phyloP scores from a whole-genome alignment of 2,113 vertebrate genomes.

The Nasalis larvatus region DNA sequence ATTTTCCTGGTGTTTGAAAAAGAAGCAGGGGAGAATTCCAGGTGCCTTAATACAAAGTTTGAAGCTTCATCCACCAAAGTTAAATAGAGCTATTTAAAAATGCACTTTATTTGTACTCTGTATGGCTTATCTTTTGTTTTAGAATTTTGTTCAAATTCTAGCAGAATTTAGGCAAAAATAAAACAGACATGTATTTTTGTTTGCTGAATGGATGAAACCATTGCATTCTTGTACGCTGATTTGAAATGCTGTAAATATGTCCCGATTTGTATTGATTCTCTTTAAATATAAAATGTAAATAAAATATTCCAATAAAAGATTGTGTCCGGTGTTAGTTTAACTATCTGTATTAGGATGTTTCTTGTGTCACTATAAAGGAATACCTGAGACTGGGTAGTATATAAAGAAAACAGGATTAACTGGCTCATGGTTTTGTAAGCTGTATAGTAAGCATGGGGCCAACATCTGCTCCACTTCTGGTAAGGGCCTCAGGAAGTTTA shows the following conservation, averaged over 20 bases:
- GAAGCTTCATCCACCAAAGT: constrained; percentile 80
- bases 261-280: constrained; percentile 85
- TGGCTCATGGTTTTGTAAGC: too few species aligned
- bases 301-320: constrained; percentile 84
- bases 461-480: too few species aligned
- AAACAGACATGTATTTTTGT: constrained; percentile 72
- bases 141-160: constrained; percentile 72
- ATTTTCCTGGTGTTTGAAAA: constrained; percentile 69
- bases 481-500: too few species aligned
- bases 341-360: not conserved
- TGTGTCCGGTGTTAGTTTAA: constrained; percentile 48
- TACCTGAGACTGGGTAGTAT: too few species aligned
- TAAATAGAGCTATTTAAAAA: constrained; percentile 81
- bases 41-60: constrained; percentile 77
- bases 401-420: too few species aligned
- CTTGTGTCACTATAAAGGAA: too few species aligned
- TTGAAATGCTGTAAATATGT: constrained; percentile 86
- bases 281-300: constrained; percentile 89
- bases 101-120: constrained; percentile 86
- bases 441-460: too few species aligned
- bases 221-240: constrained; percentile 78
- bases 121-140: constrained; percentile 78
- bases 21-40: constrained; percentile 63
- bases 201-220: constrained; percentile 76
- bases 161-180: constrained; percentile 74